phyloP scores from a whole-genome alignment of 2,888 invertebrate species.

The Leptothorax acervorum region DNA sequence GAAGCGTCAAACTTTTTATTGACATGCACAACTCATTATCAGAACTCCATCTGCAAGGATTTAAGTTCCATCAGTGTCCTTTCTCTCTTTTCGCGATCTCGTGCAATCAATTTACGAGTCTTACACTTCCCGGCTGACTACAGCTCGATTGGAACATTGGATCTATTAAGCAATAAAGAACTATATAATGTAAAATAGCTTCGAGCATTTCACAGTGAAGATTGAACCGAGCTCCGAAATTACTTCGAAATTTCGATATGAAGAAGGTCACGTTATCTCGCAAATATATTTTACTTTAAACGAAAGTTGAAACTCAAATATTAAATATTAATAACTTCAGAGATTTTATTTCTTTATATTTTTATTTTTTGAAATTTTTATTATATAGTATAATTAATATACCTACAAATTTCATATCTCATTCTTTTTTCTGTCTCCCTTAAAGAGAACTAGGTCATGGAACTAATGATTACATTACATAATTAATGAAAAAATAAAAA shows the following conservation, averaged over 20 bases:
- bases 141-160: background rate
- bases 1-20: conserved; percentile 22
- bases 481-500: background rate
- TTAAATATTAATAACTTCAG: background rate
- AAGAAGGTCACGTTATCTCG: background rate
- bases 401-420: too few relatives aligned
- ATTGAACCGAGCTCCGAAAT: background rate
- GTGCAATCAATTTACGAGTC: conserved; percentile 24
- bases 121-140: background rate
- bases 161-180: background rate
- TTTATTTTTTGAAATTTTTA: too few relatives aligned
- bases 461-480: background rate
- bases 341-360: background rate
- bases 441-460: background rate
- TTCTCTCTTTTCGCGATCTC: conserved; percentile 1
- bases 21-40: background rate
- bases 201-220: background rate
- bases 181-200: background rate
- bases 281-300: background rate
- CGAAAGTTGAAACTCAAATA: background rate
- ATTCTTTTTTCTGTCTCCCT: background rate
- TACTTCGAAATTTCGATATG: background rate
- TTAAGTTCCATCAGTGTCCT: background rate
- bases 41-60: conserved; percentile 14
- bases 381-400: too few relatives aligned